phyloP scores from a whole-genome alignment of 1,140 invertebrate genomes.

The Eupeodes corollae region DNA sequence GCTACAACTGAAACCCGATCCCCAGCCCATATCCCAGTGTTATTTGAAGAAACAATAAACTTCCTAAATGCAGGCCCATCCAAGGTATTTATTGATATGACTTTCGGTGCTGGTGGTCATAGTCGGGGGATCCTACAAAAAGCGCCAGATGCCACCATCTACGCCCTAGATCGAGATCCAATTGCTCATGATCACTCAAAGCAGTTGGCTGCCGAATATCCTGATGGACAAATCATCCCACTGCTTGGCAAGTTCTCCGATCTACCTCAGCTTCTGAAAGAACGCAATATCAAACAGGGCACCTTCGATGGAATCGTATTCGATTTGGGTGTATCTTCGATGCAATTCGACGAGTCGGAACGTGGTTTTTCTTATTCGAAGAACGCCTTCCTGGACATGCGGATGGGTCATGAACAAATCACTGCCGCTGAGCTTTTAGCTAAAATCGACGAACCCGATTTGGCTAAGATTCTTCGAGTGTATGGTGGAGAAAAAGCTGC shows the following conservation, averaged over 20 bases:
- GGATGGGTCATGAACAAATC: slow-evolving; percentile 77
- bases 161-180: slow-evolving; percentile 84
- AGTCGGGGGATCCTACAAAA: slow-evolving; percentile 48
- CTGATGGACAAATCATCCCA: slow-evolving; percentile 54
- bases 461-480: slow-evolving; percentile 71
- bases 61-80: slow-evolving; percentile 50
- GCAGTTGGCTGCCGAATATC: slow-evolving; percentile 51
- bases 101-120: slow-evolving; percentile 91
- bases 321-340: slow-evolving; percentile 92
- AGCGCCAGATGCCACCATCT: slow-evolving; percentile 51
- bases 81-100: slow-evolving; percentile 72
- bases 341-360: slow-evolving; percentile 75
- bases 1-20: slow-evolving; percentile 9
- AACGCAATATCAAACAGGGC: slow-evolving; percentile 45
- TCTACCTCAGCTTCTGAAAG: slow-evolving; percentile 53
- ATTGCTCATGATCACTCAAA: slow-evolving; percentile 56
- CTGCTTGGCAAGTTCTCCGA: slow-evolving; percentile 82
- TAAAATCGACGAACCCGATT: slow-evolving; percentile 60
- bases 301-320: slow-evolving; percentile 80
- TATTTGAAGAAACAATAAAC: slow-evolving; percentile 56
- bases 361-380: slow-evolving; percentile 78
- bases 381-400: slow-evolving; percentile 87
- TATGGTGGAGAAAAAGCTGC: slow-evolving; percentile 88
- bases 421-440: slow-evolving; percentile 81
- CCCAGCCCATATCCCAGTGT: slow-evolving; percentile 53